phyloP scores from a whole-genome alignment of 2,888 invertebrate genomes.

The Ophion costatus region DNA sequence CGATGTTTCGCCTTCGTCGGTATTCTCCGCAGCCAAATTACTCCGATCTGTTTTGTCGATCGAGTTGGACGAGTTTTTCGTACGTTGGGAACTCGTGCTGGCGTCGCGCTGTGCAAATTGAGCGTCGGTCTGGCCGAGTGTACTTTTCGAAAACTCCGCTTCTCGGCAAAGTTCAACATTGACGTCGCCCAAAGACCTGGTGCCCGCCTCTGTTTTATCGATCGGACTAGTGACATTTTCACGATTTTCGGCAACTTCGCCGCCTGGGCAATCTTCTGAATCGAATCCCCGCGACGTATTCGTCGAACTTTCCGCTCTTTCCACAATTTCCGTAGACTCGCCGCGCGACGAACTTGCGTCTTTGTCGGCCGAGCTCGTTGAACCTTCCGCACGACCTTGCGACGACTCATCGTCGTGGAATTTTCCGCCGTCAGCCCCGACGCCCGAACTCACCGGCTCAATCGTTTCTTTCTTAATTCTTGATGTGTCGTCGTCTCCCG shows the following conservation, averaged over 20 bases:
- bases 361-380: not conserved
- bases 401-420: not conserved
- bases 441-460: not conserved
- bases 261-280: not conserved
- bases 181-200: not conserved
- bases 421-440: not conserved
- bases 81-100: not conserved
- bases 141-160: not conserved
- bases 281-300: not conserved
- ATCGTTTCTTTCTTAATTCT: not conserved
- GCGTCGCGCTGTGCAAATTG: not conserved
- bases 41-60: not conserved
- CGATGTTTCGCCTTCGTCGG: slow-evolving; percentile 33
- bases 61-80: not conserved
- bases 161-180: not conserved
- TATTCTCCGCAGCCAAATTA: slow-evolving; percentile 13
- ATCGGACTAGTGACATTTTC: not conserved
- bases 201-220: not conserved
- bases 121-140: not conserved
- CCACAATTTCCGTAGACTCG: not conserved
- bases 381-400: not conserved
- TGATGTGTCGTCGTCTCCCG: not conserved
- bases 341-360: not conserved
- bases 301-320: not conserved
- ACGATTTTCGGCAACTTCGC: slow-evolving; percentile 4